phyloP scores from a whole-genome alignment of 2,113 vertebrate genomes.

The Ictalurus furcatus region DNA sequence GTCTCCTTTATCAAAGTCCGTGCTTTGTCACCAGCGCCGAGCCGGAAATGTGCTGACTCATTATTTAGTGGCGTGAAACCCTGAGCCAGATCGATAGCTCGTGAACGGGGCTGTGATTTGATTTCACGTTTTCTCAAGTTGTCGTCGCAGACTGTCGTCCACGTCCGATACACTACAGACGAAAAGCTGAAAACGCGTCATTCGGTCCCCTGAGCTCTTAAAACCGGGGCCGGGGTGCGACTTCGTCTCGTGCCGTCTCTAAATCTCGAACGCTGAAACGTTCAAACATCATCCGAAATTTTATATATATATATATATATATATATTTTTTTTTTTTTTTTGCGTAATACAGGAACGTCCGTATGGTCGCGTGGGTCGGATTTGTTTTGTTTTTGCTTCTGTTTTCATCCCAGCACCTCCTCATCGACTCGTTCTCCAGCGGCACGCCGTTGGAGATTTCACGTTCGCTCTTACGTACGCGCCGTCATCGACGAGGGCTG shows the following conservation, averaged over 20 bases:
- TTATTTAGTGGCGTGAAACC: neutral
- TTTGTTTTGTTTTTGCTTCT: neutral
- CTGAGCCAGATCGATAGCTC: neutral
- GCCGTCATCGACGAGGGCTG: constrained; percentile 22
- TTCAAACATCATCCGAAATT: neutral
- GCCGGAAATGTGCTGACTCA: constrained; percentile 1
- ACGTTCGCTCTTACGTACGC: neutral
- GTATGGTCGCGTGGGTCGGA: neutral
- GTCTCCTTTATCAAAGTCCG: neutral
- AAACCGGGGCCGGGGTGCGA: neutral
- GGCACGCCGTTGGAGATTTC: neutral
- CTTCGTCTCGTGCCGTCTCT: neutral
- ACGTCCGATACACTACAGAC: neutral
- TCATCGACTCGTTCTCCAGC: constrained; percentile 22
- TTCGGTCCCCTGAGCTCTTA: neutral
- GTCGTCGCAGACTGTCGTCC: neutral
- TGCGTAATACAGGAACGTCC: neutral
- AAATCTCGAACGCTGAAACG: neutral
- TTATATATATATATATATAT: too few species aligned
- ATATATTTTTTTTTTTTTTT: too few species aligned
- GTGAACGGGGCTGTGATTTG: neutral
- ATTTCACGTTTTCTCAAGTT: neutral
- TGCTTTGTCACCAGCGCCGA: neutral
- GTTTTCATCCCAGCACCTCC: neutral
- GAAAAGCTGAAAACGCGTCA: neutral